Conservation (phyloP, 1,140 invertebrate species). For the Hypothenemus hampei region DNA sequence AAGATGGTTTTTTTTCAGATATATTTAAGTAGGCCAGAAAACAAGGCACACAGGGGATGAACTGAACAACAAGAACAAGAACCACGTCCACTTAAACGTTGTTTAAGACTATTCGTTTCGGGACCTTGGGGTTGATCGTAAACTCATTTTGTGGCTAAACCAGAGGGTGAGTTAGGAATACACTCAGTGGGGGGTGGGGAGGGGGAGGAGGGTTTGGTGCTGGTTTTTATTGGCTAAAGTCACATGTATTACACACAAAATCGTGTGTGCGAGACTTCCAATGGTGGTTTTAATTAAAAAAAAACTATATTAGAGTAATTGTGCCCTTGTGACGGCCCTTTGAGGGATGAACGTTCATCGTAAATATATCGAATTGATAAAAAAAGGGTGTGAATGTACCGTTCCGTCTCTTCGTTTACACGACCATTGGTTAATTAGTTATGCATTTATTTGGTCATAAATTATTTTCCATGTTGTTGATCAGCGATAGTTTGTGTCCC, state of each 20-base stretch:
- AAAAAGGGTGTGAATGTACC: constrained; percentile 17
- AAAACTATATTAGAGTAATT: too few relatives aligned
- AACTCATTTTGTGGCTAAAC: constrained; percentile 33
- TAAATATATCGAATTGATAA: constrained; percentile 14
- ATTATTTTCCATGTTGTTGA: not conserved
- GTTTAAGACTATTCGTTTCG: constrained; percentile 33
- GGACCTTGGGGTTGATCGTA: constrained; percentile 28
- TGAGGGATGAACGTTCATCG: too few relatives aligned
- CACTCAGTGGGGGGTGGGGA: too few relatives aligned
- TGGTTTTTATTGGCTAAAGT: too few relatives aligned
- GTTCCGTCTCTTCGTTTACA: constrained; percentile 5
- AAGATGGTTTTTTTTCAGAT: not conserved
- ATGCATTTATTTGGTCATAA: constrained; percentile 7
- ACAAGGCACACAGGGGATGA: constrained; percentile 22
- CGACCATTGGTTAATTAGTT: constrained; percentile 7
- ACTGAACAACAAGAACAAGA: too few relatives aligned
- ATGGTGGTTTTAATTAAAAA: too few relatives aligned
- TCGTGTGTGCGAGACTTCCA: too few relatives aligned
- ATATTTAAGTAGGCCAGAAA: not conserved
- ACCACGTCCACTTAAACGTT: constrained; percentile 31
- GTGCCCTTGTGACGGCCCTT: too few relatives aligned
- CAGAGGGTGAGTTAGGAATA: too few relatives aligned
- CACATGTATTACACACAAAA: too few relatives aligned
- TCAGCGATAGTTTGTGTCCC: not conserved
- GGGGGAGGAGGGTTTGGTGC: too few relatives aligned